phyloP scores from a whole-genome alignment of 2,888 invertebrate species.

The Frankliniella fusca region DNA sequence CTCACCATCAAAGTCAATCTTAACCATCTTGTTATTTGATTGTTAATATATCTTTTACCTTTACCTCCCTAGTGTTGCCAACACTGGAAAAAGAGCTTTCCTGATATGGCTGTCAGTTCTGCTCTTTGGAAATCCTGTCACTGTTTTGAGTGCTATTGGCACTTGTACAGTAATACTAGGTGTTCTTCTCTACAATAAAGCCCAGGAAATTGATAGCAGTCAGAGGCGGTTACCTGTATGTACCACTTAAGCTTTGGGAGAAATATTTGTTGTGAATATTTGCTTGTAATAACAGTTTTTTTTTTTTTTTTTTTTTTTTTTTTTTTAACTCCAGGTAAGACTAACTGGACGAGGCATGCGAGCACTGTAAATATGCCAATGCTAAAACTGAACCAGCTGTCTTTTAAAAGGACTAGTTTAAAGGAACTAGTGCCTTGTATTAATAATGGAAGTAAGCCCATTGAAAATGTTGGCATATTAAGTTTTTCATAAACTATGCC shows the following conservation, averaged over 20 bases:
- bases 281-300: neutral
- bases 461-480: neutral
- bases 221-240: neutral
- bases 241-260: neutral
- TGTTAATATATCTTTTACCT: too few species aligned
- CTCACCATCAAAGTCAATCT: neutral
- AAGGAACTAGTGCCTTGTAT: neutral
- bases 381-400: neutral
- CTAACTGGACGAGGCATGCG: neutral
- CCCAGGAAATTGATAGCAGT: constrained; percentile 55
- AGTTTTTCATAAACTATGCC: neutral
- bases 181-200: constrained; percentile 69
- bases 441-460: neutral
- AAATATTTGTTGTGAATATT: neutral
- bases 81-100: constrained; percentile 72
- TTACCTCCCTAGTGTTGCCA: constrained; percentile 62
- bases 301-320: neutral
- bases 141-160: constrained; percentile 66
- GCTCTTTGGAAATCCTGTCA: constrained; percentile 70
- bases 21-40: neutral
- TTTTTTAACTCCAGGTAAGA: neutral
- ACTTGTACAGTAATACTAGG: constrained; percentile 67
- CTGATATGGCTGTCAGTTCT: constrained; percentile 72
- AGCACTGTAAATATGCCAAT: neutral
- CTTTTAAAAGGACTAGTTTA: neutral